Evolutionary conservation across 2,888 invertebrate genomes (phyloP).

Genomic region (Sinodicranocentrus sp.): DNA sequence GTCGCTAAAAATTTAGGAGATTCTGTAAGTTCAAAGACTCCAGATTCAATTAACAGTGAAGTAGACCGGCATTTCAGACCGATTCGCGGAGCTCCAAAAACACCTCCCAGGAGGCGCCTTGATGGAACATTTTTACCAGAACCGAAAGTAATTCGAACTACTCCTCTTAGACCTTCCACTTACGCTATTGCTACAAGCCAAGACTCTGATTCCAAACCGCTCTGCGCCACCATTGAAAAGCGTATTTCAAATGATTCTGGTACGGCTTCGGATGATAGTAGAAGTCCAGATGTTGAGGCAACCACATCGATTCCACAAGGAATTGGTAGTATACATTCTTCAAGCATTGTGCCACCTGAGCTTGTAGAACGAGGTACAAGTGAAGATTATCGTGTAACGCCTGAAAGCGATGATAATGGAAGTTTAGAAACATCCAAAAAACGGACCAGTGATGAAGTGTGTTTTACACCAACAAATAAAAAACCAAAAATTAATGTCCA

Average conservation of each 20-base stretch:
- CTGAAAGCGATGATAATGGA: conserved; percentile 34
- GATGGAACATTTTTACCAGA: conserved; percentile 73
- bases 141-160: conserved; percentile 67
- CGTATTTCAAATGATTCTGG: conserved; percentile 64
- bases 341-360: background rate
- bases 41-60: conserved; percentile 73
- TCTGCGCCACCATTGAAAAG: conserved; percentile 43
- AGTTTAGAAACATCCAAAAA: background rate
- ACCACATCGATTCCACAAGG: conserved; percentile 16
- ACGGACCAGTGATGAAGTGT: background rate
- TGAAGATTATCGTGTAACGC: conserved; percentile 57
- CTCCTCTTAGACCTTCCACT: conserved; percentile 55
- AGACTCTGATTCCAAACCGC: conserved; percentile 17
- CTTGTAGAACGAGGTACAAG: conserved; percentile 20
- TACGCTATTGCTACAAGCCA: conserved; percentile 12
- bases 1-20: background rate
- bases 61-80: conserved; percentile 74
- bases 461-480: background rate
- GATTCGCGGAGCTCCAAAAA: conserved; percentile 73
- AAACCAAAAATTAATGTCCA: background rate
- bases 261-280: conserved; percentile 46
- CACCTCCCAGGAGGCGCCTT: conserved; percentile 71
- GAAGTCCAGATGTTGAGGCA: conserved; percentile 36
- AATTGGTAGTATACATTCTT: background rate
- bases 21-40: conserved; percentile 48